These are phyloP conservation scores for Zapornia atra DNA, from an alignment of 2,113 vertebrate species.

Conservation along the genomic window DNA sequence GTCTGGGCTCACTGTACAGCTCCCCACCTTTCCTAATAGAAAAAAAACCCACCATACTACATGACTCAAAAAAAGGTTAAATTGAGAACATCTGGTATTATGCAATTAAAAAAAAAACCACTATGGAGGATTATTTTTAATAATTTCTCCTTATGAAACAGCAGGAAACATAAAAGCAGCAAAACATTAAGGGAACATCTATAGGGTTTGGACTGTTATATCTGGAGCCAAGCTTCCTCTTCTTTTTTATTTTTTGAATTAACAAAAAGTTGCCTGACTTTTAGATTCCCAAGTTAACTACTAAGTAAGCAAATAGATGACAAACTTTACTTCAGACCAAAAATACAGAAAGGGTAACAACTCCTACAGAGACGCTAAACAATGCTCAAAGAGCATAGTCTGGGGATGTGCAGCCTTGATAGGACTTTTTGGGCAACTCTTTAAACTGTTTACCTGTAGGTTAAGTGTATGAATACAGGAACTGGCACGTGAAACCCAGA, in stretches of 20 bases:
- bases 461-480: background rate
- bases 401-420: background rate
- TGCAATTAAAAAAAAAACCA: background rate
- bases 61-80: background rate
- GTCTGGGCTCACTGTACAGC: background rate
- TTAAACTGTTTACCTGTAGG: background rate
- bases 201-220: background rate
- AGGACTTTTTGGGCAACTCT: background rate
- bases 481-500: background rate
- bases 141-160: background rate
- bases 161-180: background rate
- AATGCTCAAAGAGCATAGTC: background rate
- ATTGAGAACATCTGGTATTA: background rate
- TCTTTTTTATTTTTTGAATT: background rate
- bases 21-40: background rate
- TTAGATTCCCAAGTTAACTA: background rate
- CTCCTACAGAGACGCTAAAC: background rate
- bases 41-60: background rate
- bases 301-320: background rate
- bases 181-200: background rate
- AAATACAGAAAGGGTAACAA: background rate
- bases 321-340: rapidly evolving
- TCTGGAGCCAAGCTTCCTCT: background rate
- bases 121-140: background rate
- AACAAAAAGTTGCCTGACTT: background rate